A percentile compares a stretch with the other conserved stretches of the same genome.
Conservation (phyloP, 1,140 invertebrate genomes). For the Drosophila micromelanica region DNA sequence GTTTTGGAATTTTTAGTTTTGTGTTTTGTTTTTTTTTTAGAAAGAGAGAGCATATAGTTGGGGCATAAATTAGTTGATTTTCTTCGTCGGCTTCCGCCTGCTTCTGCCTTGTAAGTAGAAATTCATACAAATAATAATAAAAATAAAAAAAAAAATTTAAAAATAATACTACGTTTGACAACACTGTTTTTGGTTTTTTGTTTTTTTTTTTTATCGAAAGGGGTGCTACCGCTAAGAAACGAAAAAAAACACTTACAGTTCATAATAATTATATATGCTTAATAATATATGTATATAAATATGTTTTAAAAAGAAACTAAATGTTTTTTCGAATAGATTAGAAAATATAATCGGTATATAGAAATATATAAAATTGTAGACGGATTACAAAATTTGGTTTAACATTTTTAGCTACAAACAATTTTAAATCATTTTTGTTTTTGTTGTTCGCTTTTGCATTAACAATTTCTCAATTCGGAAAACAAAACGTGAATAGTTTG, state of each 20-base stretch:
- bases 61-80: slow-evolving; percentile 40
- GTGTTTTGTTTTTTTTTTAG: slow-evolving; percentile 15
- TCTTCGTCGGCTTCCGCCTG: slow-evolving; percentile 4
- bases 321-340: slow-evolving; percentile 2
- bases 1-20: slow-evolving; percentile 7
- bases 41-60: slow-evolving; percentile 47
- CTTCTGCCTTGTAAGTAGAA: slow-evolving; percentile 7
- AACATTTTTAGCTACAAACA: slow-evolving; percentile 8
- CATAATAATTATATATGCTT: slow-evolving; percentile 19
- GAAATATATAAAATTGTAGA: background rate
- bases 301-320: slow-evolving; percentile 8
- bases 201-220: background rate
- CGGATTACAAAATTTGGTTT: background rate
- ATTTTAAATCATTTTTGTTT: slow-evolving; percentile 1
- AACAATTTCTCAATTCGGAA: slow-evolving; percentile 1
- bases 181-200: slow-evolving; percentile 30
- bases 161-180: slow-evolving; percentile 35
- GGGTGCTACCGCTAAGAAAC: slow-evolving; percentile 34
- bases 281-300: background rate
- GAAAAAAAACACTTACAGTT: slow-evolving; percentile 32
- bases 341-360: slow-evolving; percentile 8
- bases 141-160: slow-evolving; percentile 3
- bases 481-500: slow-evolving; percentile 11
- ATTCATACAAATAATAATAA: slow-evolving; percentile 4
- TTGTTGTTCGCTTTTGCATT: background rate